Evolutionary conservation across 2,797 vertebrate genomes (phyloP).

Genomic region (Coilia nasus): DNA sequence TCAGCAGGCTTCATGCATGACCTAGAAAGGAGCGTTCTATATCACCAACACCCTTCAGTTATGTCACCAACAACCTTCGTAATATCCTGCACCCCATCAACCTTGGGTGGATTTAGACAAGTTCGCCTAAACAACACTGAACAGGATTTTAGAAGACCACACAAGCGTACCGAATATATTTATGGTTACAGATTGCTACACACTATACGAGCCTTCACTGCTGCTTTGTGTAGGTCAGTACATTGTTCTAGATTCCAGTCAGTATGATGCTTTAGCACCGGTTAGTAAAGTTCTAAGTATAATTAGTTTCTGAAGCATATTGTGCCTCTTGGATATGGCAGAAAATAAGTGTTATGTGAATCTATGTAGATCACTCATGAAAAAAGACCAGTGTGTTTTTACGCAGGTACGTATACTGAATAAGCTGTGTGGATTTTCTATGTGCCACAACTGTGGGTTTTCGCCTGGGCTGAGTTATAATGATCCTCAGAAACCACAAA

Average conservation of each 20-base stretch:
- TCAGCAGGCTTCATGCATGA: neutral
- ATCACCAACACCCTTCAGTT: neutral
- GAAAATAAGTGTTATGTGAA: neutral
- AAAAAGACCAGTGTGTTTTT: neutral
- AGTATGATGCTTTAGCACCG: conserved; percentile 32
- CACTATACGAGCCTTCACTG: neutral
- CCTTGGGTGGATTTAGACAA: neutral
- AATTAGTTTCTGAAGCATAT: neutral
- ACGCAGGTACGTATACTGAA: neutral
- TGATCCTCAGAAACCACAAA: neutral
- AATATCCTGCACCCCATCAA: neutral
- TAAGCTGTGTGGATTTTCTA: neutral
- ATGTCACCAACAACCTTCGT: neutral
- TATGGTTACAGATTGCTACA: conserved; percentile 9
- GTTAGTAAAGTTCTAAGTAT: conserved; percentile 16
- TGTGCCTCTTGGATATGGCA: neutral
- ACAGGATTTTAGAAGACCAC: neutral
- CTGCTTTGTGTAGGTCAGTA: neutral
- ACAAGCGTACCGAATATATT: neutral
- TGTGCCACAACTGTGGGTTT: neutral
- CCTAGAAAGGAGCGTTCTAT: neutral
- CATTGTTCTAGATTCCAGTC: conserved; percentile 39
- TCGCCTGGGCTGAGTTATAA: neutral
- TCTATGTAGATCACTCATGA: neutral
- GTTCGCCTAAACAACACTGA: neutral